Evolutionary conservation across 2,113 vertebrate species (phyloP).

Genomic region (Cochlearius cochlearius): DNA sequence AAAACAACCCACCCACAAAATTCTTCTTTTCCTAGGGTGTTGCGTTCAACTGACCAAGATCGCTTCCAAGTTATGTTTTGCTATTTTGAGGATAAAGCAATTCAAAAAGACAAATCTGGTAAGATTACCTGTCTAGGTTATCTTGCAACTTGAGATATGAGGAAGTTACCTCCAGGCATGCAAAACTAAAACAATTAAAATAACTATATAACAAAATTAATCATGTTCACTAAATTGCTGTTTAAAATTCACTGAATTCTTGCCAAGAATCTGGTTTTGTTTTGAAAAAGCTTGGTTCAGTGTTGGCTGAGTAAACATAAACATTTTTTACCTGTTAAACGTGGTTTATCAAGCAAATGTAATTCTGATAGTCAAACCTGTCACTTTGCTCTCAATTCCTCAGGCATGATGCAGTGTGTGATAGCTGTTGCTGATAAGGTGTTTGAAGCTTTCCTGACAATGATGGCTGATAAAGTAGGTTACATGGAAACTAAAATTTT

Average conservation of each 20-base stretch:
- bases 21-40: slow-evolving; percentile 75
- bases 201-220: background rate
- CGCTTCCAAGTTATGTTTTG: slow-evolving; percentile 98
- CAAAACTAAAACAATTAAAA: background rate
- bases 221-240: background rate
- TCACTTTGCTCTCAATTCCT: background rate
- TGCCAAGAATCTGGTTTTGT: background rate
- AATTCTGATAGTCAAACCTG: background rate
- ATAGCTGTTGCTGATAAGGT: slow-evolving; percentile 95
- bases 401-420: slow-evolving; percentile 98
- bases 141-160: background rate
- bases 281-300: background rate
- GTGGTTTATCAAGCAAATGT: background rate
- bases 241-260: background rate
- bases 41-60: slow-evolving; percentile 90
- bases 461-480: slow-evolving; percentile 96
- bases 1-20: background rate
- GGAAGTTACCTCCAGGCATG: background rate
- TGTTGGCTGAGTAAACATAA: background rate
- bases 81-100: slow-evolving; percentile 97
- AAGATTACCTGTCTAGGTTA: slow-evolving; percentile 5
- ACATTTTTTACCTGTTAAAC: background rate
- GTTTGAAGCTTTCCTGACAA: slow-evolving; percentile 93
- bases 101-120: slow-evolving; percentile 98
- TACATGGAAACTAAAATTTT: background rate